Percentiles rank a stretch among this genome's conserved stretches.
phyloP scores from a whole-genome alignment of 1,140 invertebrate genomes.

The Neotoxoptera formosana region DNA sequence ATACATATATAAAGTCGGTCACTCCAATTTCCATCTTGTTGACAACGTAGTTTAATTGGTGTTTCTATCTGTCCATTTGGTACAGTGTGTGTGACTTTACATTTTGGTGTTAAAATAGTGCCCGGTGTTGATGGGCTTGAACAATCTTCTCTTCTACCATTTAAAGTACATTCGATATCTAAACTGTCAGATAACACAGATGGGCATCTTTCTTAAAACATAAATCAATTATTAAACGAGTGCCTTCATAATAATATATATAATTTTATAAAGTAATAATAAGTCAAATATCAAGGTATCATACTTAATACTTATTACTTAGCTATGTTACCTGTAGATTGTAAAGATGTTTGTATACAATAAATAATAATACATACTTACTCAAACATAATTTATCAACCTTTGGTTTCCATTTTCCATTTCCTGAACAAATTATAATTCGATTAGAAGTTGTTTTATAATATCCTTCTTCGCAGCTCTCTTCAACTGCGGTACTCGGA shows the following conservation, averaged over 20 bases:
- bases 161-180: background rate
- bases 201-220: background rate
- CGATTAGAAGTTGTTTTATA: background rate
- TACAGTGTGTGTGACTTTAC: background rate
- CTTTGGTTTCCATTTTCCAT: background rate
- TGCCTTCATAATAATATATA: background rate
- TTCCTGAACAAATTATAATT: background rate
- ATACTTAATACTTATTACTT: background rate
- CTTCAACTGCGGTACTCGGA: background rate
- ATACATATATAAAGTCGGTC: background rate
- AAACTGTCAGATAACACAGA: background rate
- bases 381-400: background rate
- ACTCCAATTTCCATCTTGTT: background rate
- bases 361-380: background rate
- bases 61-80: slow-evolving; percentile 10
- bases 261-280: background rate
- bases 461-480: background rate
- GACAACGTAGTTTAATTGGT: background rate
- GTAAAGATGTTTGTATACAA: background rate
- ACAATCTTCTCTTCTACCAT: background rate
- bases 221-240: background rate
- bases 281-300: background rate
- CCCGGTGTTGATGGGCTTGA: background rate
- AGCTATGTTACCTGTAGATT: background rate
- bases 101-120: background rate